Base-by-base conservation (phyloP, 1,140 invertebrate species). In the Nebria ingens region DNA sequence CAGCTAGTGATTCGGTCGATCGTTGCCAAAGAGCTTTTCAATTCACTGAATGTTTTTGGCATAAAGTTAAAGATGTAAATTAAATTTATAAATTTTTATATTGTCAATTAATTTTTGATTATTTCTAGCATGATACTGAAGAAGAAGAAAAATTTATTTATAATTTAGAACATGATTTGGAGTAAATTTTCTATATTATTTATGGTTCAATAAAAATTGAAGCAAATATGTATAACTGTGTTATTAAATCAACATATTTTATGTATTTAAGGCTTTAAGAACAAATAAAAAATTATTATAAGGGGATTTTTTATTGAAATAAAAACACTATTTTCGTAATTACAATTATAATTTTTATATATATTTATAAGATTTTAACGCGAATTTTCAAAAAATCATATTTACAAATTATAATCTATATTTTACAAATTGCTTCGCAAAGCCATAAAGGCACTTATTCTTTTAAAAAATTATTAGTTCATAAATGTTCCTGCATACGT, bases 41-140 rank as follows among this genome's bases (percentile, higher is more conserved):
- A 45, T 45, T 45, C 17, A 45, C 15, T 12, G 40, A 45, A 45
- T 45, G 40, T 45, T 45, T 45, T 45, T 45, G 40, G 40, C 40
- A 45, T 12, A 45, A 45, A 45, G 15, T 45, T 11, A 45, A 45
- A 45, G 40, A 45, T 4, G 40, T 45, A 45, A 12, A 17, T 45
- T 45, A 45, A 45, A 45, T 34, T 34, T 34, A 34, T 34, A 34
- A 34, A 34, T n/a, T n/a, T n/a, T n/a, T n/a, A n/a, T n/a, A 34
- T 34, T 34, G 51, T 51, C 15, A 6, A 9, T 34, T 34, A 34
- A 6, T 34, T 34, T 34, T n/a, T 34, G 25, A 34, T 34, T 34
- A n/a, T n/a, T n/a, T n/a, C n/a, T 34, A 34, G 40, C 40, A 45
- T 17, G 9, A 6, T 12, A 3, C 6, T 17, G 6, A 45, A 11